Conservation (phyloP, 2,797 vertebrate genomes). For the Oreortyx pictus region DNA sequence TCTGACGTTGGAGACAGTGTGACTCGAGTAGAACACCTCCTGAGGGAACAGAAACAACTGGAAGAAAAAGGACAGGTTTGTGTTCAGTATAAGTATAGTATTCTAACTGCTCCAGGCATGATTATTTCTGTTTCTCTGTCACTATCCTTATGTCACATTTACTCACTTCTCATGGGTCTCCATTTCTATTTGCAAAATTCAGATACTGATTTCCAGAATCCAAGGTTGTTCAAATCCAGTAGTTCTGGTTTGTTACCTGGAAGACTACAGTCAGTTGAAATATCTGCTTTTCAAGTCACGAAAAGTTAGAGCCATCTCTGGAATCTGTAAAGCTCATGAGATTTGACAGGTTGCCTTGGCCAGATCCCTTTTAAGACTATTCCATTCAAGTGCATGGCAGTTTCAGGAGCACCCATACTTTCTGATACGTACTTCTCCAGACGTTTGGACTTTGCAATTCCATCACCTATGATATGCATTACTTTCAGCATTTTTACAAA, state of each 20-base stretch:
- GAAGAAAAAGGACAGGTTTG: constrained; percentile 90
- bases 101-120: neutral
- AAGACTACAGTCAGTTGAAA: neutral
- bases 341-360: neutral
- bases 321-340: neutral
- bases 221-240: neutral
- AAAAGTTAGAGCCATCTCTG: neutral
- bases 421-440: neutral
- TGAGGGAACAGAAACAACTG: constrained; percentile 86
- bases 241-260: neutral
- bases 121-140: neutral
- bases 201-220: neutral
- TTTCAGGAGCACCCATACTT: neutral
- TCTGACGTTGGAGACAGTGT: constrained; percentile 87
- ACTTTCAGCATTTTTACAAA: neutral
- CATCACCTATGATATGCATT: neutral
- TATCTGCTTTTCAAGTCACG: neutral
- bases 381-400: neutral
- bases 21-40: constrained; percentile 84
- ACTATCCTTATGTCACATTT: neutral
- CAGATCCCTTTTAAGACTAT: neutral
- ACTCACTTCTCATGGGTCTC: neutral
- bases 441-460: neutral
- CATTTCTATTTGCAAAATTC: neutral
- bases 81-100: neutral